Evolutionary conservation across 2,888 invertebrate genomes (phyloP), one percentile per base, ranked within the genome.

Genomic region (Taenaris catops): DNA sequence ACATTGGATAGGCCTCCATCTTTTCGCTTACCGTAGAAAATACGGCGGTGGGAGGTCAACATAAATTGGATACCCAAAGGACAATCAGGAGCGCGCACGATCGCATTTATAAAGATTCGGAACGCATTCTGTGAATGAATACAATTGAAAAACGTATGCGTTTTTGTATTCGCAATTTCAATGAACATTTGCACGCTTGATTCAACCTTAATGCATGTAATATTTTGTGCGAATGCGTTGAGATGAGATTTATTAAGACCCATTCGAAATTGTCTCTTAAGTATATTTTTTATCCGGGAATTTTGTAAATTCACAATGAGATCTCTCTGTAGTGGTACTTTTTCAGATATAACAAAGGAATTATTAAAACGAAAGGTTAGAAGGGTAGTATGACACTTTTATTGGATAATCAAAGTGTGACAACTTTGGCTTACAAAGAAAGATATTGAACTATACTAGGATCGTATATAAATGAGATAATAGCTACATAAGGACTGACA

Each of bases 91-190:
- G 45, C 58, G 50, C 60, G 58, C 61, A 64, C 66, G 63, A 62
- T 58, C 68, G 53, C 73, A 80, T 84, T 80, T 83, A 73, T 86
- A 84, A 68, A 76, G 84, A 81, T 84, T 75, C 65, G 49, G 59
- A 79, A 71, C 64, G 66, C 68, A 79, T 84, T 73, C 69, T 60
- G 43, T 59, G 74, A 83, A 84, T 81, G 83, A 81, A 74, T 68
- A 75, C 81, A 83, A 86, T 86, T 81, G 81, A 66, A 70, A 78
- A 74, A 80, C 63, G 70, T 71, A 83, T 83, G 74, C 58, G 62
- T 61, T 69, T 68, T 63, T 62, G 55, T 66, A 72, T 74, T 69
- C 58, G 54, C 71, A 72, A 70, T 84, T 73, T 71, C 65, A 67
- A 68, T 67, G 65, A 65, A 59, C 63, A 64, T 71, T 55, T 58